These are phyloP conservation scores for Venustaconcha ellipsiformis DNA, from an alignment of 1,140 invertebrate species.

Conservation along the genomic window DNA sequence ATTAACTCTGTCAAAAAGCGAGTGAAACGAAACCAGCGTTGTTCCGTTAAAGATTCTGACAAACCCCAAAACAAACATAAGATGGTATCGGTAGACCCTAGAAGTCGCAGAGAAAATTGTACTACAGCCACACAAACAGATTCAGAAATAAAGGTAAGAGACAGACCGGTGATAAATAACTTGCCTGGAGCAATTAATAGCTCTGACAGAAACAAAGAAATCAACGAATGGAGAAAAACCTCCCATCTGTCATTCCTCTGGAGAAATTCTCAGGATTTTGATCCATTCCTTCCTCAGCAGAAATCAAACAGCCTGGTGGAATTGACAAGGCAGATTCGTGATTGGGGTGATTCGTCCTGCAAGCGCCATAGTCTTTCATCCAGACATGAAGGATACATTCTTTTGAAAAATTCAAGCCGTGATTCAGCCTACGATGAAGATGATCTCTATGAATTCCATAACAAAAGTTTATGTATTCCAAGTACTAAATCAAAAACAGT, in stretches of 20 bases:
- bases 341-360: slow-evolving; percentile 27
- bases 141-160: slow-evolving; percentile 1
- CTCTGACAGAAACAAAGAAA: slow-evolving; percentile 39
- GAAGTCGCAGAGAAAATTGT: too few relatives aligned
- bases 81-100: too few relatives aligned
- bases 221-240: slow-evolving; percentile 49
- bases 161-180: not conserved
- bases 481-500: too few relatives aligned
- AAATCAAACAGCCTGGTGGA: slow-evolving; percentile 55
- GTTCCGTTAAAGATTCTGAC: too few relatives aligned
- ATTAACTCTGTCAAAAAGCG: too few relatives aligned
- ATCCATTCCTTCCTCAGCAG: slow-evolving; percentile 35
- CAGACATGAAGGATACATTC: slow-evolving; percentile 49
- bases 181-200: slow-evolving; percentile 6
- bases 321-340: slow-evolving; percentile 34
- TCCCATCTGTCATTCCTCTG: slow-evolving; percentile 46
- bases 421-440: slow-evolving; percentile 50
- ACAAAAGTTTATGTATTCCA: slow-evolving; percentile 1
- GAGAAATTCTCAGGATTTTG: slow-evolving; percentile 42
- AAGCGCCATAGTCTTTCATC: slow-evolving; percentile 54
- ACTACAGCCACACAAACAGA: slow-evolving; percentile 23
- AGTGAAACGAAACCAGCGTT: too few relatives aligned
- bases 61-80: too few relatives aligned
- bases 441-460: slow-evolving; percentile 30
- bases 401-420: slow-evolving; percentile 39